These are phyloP conservation scores for Megalurothrips usitatus DNA, from an alignment of 2,888 invertebrate genomes.

Conservation along the genomic window DNA sequence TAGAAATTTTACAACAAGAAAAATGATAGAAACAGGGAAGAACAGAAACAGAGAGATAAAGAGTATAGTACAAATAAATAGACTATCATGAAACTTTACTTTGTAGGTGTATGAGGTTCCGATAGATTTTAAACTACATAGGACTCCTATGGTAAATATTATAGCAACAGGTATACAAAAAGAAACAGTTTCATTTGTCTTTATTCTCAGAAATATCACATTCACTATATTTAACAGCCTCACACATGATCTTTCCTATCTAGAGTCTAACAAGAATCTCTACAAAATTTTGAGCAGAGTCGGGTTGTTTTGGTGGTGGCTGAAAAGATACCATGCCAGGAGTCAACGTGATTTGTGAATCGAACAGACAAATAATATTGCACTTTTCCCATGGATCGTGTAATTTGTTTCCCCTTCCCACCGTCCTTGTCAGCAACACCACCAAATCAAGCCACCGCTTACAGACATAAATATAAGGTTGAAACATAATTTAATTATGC, in stretches of 20 bases:
- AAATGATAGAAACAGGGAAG: conserved; percentile 20
- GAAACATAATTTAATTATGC: conserved; percentile 25
- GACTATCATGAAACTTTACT: conserved; percentile 8
- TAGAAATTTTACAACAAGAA: conserved; percentile 15
- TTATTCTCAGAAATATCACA: conserved; percentile 27
- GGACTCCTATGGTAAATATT: conserved; percentile 5
- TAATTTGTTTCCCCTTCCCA: background rate
- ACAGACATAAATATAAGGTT: conserved; percentile 9
- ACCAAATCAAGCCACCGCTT: conserved; percentile 22
- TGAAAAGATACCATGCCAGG: conserved; percentile 3
- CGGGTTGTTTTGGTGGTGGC: conserved; percentile 25
- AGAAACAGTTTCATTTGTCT: conserved; percentile 21
- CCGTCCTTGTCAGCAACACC: background rate
- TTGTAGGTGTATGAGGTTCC: conserved; percentile 7
- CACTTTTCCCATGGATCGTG: background rate
- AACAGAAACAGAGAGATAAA: conserved; percentile 3
- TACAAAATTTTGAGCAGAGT: conserved; percentile 25
- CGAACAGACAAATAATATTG: no score
- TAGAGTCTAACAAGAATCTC: conserved; percentile 17
- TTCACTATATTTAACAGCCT: conserved; percentile 26
- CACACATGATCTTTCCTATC: conserved; percentile 22
- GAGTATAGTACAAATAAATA: conserved; percentile 23
- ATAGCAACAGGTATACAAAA: conserved; percentile 23
- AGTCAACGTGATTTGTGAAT: background rate
- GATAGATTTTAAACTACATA: conserved; percentile 3